Conservation (phyloP, 2,797 vertebrate species). For the Acanthopagrus latus region DNA sequence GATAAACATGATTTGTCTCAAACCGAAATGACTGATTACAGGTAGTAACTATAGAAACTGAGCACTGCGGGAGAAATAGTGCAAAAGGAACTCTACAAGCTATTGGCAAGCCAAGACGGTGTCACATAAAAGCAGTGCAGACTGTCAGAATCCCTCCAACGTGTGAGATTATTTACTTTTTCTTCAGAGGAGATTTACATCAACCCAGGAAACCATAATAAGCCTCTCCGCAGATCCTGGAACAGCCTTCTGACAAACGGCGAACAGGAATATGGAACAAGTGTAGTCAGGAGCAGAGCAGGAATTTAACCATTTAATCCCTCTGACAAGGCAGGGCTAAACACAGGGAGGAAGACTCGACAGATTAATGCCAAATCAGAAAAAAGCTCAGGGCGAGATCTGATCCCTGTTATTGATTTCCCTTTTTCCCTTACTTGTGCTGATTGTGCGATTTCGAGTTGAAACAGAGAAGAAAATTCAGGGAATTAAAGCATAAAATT, state of each 20-base stretch:
- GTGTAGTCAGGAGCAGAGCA: slow-evolving; percentile 47
- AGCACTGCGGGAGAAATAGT: slow-evolving; percentile 13
- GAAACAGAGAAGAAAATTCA: slow-evolving; percentile 78
- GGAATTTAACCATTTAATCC: slow-evolving; percentile 81
- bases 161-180: slow-evolving; percentile 67
- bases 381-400: slow-evolving; percentile 67
- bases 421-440: slow-evolving; percentile 56
- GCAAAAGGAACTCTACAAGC: slow-evolving; percentile 26
- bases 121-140: slow-evolving; percentile 50
- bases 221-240: slow-evolving; percentile 39
- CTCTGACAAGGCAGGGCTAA: slow-evolving; percentile 58
- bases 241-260: slow-evolving; percentile 52
- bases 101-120: slow-evolving; percentile 29
- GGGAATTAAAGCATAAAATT: slow-evolving; percentile 74
- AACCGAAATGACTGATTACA: slow-evolving; percentile 46
- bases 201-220: slow-evolving; percentile 52
- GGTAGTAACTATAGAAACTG: slow-evolving; percentile 53
- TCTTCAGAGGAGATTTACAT: slow-evolving; percentile 69
- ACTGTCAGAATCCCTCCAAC: slow-evolving; percentile 57
- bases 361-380: slow-evolving; percentile 82
- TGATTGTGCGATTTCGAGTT: slow-evolving; percentile 69
- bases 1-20: slow-evolving; percentile 30
- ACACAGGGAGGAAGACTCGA: slow-evolving; percentile 60
- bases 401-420: slow-evolving; percentile 82
- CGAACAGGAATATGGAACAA: slow-evolving; percentile 41